Base-by-base conservation (phyloP, 1,140 invertebrate species). In the Brachionus asplanchnoidis region DNA sequence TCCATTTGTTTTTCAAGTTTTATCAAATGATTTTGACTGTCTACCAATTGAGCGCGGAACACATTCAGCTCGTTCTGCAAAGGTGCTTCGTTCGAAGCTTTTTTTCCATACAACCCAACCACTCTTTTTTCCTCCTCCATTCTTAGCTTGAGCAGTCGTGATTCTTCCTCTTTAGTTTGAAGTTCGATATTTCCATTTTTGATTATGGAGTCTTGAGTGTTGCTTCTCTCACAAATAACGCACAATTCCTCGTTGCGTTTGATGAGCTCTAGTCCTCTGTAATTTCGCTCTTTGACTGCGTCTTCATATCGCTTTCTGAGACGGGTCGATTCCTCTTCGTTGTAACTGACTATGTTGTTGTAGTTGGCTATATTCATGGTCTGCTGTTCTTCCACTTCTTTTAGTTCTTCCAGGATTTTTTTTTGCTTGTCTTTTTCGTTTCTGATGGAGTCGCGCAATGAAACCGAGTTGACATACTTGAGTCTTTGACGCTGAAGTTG, bases 211-310 rank as follows among this genome's bases (percentile, higher is more conserved):
- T 89, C 89, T 89, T 85, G 50, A 6, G 77, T 26, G 23, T 84
- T 83, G 17, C 65, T 50, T 26, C 53, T 70, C 46, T 85, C 53
- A 14, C 44, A 46, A 20, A 80, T 86, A 44, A 90, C 88, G 85
- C 88, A 89, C 3, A 90, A 88, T 87, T 90, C 89, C 85, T 89
- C 89, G 86, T 89, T 88, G 85, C 88, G 86, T 84, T 90, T 88
- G 66, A 90, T 89, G 9, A 90, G 86, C 77, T 89, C 88, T 46
- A 90, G 86, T 77, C 89, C 89, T 83, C 89, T 87, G 68, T 88
- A 87, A 86, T 90, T 89, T 53, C 89, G 86, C 75, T 89, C 87
- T 84, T 89, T 87, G 23, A 89, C 87, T 65, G 88, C 87, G 46
- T 87, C 87, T 50, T 89, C 88, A 66, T 89, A 89, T 77, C 87